These are phyloP conservation scores for Dione vanillae DNA, from an alignment of 2,888 invertebrate genomes.

Conservation along the genomic window DNA sequence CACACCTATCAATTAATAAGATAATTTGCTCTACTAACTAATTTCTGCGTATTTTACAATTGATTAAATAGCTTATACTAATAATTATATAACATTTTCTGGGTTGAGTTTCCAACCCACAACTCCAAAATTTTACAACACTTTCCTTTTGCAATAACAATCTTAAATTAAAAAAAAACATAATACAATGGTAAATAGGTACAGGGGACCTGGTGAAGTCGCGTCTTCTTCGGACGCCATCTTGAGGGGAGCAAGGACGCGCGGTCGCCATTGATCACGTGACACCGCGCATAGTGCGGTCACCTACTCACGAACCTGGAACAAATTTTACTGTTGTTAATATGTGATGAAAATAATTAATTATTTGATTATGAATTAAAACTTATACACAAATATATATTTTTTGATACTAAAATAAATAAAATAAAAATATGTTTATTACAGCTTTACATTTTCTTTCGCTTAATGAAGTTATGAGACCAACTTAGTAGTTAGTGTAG, in stretches of 20 bases:
- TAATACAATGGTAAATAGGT: conserved; percentile 52
- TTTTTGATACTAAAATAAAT: too few species aligned
- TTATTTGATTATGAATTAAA: too few species aligned
- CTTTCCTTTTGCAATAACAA: neutral
- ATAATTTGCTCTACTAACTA: too few species aligned
- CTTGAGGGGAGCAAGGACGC: conserved; percentile 74
- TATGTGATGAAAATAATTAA: too few species aligned
- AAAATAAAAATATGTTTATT: too few species aligned
- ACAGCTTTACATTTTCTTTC: too few species aligned
- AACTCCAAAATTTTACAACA: neutral
- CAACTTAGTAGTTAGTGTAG: too few species aligned
- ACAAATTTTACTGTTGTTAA: conserved; percentile 51
- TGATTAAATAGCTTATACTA: too few species aligned
- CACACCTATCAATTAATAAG: neutral
- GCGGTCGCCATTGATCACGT: conserved; percentile 77
- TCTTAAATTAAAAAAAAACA: conserved; percentile 28
- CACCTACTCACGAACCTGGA: conserved; percentile 54
- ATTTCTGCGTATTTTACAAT: too few species aligned
- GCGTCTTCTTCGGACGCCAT: conserved; percentile 77
- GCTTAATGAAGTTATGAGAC: too few species aligned
- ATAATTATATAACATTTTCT: neutral
- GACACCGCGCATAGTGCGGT: conserved; percentile 60
- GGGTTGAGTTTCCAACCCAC: neutral
- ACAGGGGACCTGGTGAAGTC: conserved; percentile 73
- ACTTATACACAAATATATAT: too few species aligned